Percentiles rank a stretch among this genome's conserved stretches.
These are phyloP conservation scores for Leucoraja erinaceus DNA, from an alignment of 2,113 vertebrate genomes.

Conservation along the genomic window DNA sequence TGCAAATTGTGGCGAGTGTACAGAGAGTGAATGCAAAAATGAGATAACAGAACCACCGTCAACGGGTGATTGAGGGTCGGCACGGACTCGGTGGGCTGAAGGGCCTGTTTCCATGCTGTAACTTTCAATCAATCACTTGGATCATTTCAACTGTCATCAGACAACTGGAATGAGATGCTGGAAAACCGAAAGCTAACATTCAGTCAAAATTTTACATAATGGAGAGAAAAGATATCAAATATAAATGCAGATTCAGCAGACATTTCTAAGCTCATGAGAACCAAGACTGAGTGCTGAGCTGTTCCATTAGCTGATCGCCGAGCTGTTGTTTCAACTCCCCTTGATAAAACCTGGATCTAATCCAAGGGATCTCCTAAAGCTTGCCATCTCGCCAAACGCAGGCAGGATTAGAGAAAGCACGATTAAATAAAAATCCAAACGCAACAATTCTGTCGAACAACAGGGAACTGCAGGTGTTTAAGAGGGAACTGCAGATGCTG, in stretches of 20 bases:
- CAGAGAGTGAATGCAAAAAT: no score
- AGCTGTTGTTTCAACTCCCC: not conserved
- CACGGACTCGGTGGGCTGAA: no score
- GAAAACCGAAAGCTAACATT: conserved; percentile 6
- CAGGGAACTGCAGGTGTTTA: no score
- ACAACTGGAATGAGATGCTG: not conserved
- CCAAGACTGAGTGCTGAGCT: not conserved
- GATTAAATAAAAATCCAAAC: no score
- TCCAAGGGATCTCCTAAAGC: not conserved
- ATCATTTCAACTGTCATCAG: conserved; percentile 8
- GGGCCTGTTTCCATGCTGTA: no score
- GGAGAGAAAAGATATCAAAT: not conserved
- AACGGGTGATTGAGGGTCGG: no score
- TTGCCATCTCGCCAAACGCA: not conserved
- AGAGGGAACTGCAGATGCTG: no score
- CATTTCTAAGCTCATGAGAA: not conserved
- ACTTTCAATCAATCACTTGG: not conserved
- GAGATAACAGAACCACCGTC: no score
- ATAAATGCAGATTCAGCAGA: conserved; percentile 25
- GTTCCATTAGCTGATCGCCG: not conserved
- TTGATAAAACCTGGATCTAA: not conserved
- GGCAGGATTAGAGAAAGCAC: not conserved
- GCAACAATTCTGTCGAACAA: no score
- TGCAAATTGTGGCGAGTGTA: no score
- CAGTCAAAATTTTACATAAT: not conserved